phyloP scores from a whole-genome alignment of 2,797 vertebrate genomes.

The Gephyroberyx darwinii region DNA sequence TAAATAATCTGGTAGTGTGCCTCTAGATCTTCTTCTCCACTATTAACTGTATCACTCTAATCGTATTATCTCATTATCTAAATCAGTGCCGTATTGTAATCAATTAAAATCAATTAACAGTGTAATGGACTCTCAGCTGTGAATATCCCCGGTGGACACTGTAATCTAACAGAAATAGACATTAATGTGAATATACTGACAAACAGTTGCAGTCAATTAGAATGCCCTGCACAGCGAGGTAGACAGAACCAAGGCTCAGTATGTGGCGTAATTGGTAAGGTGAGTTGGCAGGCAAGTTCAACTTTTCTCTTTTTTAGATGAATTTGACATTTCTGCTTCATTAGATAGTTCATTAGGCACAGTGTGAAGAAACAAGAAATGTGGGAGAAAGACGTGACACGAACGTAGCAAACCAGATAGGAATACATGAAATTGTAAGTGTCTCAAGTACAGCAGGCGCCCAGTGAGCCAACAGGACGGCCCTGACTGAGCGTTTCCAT shows the following conservation, averaged over 20 bases:
- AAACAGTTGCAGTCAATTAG: neutral
- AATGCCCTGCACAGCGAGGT: neutral
- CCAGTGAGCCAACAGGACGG: too few relatives aligned
- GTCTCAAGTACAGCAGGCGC: too few relatives aligned
- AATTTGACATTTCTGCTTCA: neutral
- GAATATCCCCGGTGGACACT: conserved; percentile 1
- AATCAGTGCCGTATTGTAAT: neutral
- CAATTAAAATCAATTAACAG: neutral
- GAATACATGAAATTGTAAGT: neutral
- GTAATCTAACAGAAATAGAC: neutral
- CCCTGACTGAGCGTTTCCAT: neutral
- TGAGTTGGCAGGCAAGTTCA: neutral
- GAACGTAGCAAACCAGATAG: neutral
- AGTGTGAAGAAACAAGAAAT: neutral
- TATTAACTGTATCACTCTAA: neutral
- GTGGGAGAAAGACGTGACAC: too few relatives aligned
- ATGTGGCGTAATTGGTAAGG: neutral
- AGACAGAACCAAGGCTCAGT: too few relatives aligned
- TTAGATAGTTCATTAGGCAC: neutral
- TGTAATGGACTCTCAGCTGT: conserved; percentile 13
- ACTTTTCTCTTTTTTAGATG: too few relatives aligned
- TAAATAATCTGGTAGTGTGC: neutral
- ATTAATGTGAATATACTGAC: conserved; percentile 12
- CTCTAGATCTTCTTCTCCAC: conserved; percentile 1
- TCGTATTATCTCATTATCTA: neutral